Evolutionary conservation across 2,888 invertebrate species (phyloP), one percentile per base, ranked within the genome.

Genomic region (Drosophila cracens): DNA sequence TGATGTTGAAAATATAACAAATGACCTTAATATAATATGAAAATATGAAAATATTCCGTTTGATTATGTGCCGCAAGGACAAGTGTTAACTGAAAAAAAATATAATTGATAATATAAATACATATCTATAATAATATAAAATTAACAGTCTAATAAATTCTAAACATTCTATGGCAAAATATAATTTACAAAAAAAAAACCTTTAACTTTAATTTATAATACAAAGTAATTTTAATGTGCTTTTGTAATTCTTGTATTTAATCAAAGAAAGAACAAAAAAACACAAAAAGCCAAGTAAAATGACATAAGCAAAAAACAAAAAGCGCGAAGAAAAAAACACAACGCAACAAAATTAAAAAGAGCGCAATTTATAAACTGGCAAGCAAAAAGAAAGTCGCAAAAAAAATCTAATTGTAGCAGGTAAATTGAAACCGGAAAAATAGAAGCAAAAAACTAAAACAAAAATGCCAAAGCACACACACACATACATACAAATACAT

Each of bases 281-380:
- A 38, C 66, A 63, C 29, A 33, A 68, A 68, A 75, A 78, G 64
- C 72, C 46, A 46, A 46, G 69, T 64, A 68, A 76, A 72, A 78
- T 69, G 69, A 64, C 61, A 75, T 79, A 84, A 59, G 74, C 84
- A 87, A 82, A 83, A 82, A 83, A 70, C 82, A 81, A 82, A 86
- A 79, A 81, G 72, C 64, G 53, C 6, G 21, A 25, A 25, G 13
- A 46, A 8, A 25, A 53, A 65, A 31, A 52, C 52, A 51, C 49
- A 70, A 43, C 62, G 36, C 29, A 68, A 46, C 43, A 59, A 73
- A 67, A 58, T 73, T 70, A 81, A 76, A 74, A 76, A 73, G 51
- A 70, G 46, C 78, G 69, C 62, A 70, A 83, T 63, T 67, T 40
- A 59, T 31, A 54, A 43, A 43, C 21, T 38, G 49, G 61, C 48